Base-by-base conservation (phyloP, 2,797 vertebrate genomes). In the Coreius guichenoti region DNA sequence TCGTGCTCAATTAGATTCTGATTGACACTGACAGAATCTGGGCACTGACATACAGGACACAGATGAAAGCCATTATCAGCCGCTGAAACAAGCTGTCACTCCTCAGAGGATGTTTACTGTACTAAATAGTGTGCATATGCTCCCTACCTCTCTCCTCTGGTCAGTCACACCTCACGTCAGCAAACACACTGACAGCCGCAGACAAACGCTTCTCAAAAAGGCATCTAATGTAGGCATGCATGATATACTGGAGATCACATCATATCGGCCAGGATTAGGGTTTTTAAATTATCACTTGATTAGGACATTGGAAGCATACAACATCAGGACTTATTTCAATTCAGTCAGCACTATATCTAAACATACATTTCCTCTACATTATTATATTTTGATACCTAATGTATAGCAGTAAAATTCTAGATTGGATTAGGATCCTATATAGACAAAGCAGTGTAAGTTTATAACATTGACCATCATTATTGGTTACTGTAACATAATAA, bases 1-100 rank as follows among this genome's bases (percentile, higher is more conserved):
- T 97, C 96, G 96, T 91, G 89, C 92, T 94, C 95, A 96, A 97
- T 94, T 94, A 96, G 95, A 93, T 88, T 81, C 94, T 97, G 97
- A 98, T 97, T 96, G 96, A 95, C 95, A 90, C 86, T 96, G 96
- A 97, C 97, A 97, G 97, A 94, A 94, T 94, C 94, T 95, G 97
- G 96, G 95, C 94, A 95, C 95, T 95, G 96, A 97, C 96, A 97
- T 95, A 94, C 90, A 91, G 93, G 93, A 95, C 95, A 94, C 96
- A 94, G 96, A 94, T 94, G 95, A 95, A 93, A 94, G 94, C 93
- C 94, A 96, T 97, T 97, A 96, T 95, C 92, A 87, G 90, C 92
- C 91, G 90, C 91, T 95, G 94, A 94, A 96, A 96, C 96, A 98
- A 98, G 97, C 97, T 97, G 97, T 96, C 97, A 95, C 90, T 93